phyloP scores from a whole-genome alignment of 2,113 vertebrate genomes.

The Piaya cayana region DNA sequence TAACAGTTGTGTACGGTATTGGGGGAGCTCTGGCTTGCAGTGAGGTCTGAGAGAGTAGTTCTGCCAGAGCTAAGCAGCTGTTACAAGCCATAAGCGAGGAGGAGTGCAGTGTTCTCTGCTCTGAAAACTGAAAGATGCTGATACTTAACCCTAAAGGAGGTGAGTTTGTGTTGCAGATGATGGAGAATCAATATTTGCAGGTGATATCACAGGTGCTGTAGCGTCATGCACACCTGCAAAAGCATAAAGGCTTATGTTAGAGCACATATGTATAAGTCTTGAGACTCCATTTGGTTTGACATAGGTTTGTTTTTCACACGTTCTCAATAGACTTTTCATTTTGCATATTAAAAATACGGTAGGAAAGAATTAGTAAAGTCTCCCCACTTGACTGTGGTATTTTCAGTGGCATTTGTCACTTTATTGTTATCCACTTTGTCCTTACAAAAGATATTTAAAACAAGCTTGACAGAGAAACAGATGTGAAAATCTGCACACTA shows the following conservation, averaged over 20 bases:
- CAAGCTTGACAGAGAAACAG: background rate
- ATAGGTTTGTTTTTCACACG: background rate
- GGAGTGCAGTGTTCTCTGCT: background rate
- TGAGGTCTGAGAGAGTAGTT: background rate
- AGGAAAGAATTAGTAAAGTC: background rate
- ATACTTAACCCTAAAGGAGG: background rate
- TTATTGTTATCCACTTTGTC: accelerated
- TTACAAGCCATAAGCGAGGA: accelerated
- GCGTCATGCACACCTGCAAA: background rate
- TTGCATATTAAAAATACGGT: background rate
- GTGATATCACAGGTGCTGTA: background rate
- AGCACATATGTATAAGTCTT: background rate
- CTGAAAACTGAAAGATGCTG: background rate
- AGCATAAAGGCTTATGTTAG: background rate
- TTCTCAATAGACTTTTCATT: background rate
- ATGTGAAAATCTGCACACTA: background rate
- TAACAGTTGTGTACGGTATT: accelerated
- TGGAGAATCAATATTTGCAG: background rate
- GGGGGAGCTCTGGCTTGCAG: background rate
- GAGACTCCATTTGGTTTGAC: background rate
- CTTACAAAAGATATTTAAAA: background rate
- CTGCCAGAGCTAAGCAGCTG: background rate
- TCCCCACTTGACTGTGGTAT: background rate
- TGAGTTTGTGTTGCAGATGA: background rate
- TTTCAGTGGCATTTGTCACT: background rate